Conservation (phyloP, 2,797 vertebrate genomes). For the Pseudochaenichthys georgianus region DNA sequence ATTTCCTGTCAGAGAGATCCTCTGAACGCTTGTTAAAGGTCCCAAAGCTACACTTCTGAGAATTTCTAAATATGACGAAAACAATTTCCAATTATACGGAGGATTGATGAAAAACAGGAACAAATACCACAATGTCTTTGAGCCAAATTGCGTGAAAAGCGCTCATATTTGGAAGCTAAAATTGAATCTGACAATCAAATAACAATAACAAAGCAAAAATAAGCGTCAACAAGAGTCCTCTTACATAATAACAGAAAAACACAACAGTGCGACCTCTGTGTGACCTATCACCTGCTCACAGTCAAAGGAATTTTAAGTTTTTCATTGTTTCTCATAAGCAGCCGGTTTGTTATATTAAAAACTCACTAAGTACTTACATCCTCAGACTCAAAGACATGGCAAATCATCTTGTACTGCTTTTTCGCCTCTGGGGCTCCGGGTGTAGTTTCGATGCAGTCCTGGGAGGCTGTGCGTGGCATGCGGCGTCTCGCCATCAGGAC, state of each 20-base stretch:
- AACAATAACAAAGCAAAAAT: conserved; percentile 1
- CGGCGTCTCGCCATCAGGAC: conserved; percentile 97
- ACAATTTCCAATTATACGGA: background rate
- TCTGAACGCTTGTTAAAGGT: conserved; percentile 25
- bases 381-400: conserved; percentile 98
- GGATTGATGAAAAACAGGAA: background rate
- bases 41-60: background rate
- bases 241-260: conserved; percentile 21
- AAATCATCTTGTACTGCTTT: conserved; percentile 99
- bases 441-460: conserved; percentile 99
- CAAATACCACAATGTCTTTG: background rate
- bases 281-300: conserved; percentile 8
- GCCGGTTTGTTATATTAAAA: conserved; percentile 7
- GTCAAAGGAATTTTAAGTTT: background rate
- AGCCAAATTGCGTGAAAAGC: conserved; percentile 6
- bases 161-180: background rate
- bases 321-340: background rate
- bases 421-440: conserved; percentile 94
- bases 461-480: conserved; percentile 95
- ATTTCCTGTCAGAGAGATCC: conserved; percentile 27
- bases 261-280: conserved; percentile 2
- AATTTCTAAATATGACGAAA: background rate
- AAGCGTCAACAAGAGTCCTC: conserved; percentile 6
- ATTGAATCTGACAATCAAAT: background rate
- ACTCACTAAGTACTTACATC: conserved; percentile 89